Conservation (phyloP, 2,797 vertebrate species). For the Agapornis canus region DNA sequence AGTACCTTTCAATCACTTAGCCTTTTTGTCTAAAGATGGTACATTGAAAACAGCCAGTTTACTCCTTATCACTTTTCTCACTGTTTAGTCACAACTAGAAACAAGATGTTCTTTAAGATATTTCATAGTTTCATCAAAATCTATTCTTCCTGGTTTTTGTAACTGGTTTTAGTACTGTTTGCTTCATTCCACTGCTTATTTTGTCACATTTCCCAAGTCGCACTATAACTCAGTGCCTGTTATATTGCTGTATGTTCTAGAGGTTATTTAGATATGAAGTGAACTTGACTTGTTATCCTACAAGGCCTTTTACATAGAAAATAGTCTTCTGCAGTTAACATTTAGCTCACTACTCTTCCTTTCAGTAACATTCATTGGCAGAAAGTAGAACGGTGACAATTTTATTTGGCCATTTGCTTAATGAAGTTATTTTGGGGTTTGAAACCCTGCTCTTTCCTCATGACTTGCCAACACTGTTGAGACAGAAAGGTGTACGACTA, state of each 20-base stretch:
- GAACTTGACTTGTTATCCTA: not conserved
- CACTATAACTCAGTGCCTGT: not conserved
- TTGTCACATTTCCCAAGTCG: slow-evolving; percentile 42
- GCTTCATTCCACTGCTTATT: not conserved
- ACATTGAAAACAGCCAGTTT: not conserved
- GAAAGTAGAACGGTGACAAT: not conserved
- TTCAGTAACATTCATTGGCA: not conserved
- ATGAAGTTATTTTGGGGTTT: not conserved
- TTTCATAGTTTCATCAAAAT: not conserved
- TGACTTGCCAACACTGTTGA: not conserved
- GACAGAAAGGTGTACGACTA: not conserved
- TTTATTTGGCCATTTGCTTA: not conserved
- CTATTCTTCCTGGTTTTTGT: slow-evolving; percentile 26
- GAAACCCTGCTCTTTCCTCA: not conserved
- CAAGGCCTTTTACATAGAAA: not conserved
- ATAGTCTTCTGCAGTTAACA: not conserved
- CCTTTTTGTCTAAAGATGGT: not conserved
- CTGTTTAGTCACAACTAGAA: not conserved
- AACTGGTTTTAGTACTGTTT: not conserved
- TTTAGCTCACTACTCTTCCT: not conserved
- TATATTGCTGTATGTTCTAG: not conserved
- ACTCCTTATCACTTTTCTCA: not conserved
- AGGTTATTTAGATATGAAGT: not conserved
- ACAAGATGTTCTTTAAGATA: slow-evolving; percentile 11
- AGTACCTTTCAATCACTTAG: not conserved